phyloP scores from a whole-genome alignment of 2,888 invertebrate species.

The Parascotia fuliginaria region DNA sequence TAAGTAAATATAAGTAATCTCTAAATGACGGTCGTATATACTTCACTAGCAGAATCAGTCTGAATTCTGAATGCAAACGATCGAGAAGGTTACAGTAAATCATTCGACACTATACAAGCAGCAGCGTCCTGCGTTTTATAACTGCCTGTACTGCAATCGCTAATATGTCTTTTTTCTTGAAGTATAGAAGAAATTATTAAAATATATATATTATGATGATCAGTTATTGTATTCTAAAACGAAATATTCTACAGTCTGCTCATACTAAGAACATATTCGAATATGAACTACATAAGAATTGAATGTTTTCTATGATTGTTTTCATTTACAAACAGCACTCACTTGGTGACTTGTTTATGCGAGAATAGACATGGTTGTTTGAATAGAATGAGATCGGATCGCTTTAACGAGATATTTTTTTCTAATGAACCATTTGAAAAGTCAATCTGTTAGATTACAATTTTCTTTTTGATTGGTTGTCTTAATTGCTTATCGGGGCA shows the following conservation, averaged over 20 bases:
- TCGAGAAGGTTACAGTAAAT: too few relatives aligned
- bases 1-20: too few relatives aligned
- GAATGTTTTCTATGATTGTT: constrained; percentile 20
- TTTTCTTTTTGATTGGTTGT: constrained; percentile 6
- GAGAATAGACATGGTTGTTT: constrained; percentile 23
- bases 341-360: constrained; percentile 25
- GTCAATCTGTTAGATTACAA: constrained; percentile 3
- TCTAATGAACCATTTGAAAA: constrained; percentile 2
- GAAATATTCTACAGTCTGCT: neutral
- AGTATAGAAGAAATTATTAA: too few relatives aligned
- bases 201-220: too few relatives aligned
- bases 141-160: too few relatives aligned
- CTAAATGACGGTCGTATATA: too few relatives aligned
- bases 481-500: constrained; percentile 15
- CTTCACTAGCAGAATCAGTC: too few relatives aligned
- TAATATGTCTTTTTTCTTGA: too few relatives aligned
- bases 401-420: constrained; percentile 15
- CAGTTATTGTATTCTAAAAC: too few relatives aligned
- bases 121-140: too few relatives aligned
- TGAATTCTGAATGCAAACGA: too few relatives aligned
- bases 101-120: too few relatives aligned
- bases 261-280: neutral
- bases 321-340: constrained; percentile 27
- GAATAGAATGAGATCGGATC: constrained; percentile 8
- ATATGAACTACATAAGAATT: constrained; percentile 5